Percentiles rank a stretch among this genome's conserved stretches.
phyloP scores from a whole-genome alignment of 2,113 vertebrate genomes.

The Siniperca chuatsi region DNA sequence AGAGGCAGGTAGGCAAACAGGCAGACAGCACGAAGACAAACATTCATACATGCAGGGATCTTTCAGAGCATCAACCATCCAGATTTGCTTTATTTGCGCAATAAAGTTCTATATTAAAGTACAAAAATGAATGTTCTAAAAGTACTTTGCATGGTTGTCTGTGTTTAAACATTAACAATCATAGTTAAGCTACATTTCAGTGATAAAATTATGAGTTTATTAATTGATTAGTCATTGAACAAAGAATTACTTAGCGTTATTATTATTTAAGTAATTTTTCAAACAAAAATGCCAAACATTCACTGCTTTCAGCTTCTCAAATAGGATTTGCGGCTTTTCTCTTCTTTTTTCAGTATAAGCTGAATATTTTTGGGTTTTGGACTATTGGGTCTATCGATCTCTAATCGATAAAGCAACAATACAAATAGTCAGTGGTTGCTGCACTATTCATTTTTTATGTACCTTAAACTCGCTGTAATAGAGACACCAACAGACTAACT shows the following conservation, averaged over 20 bases:
- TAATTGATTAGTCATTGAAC: not conserved
- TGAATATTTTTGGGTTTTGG: not conserved
- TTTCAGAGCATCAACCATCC: not conserved
- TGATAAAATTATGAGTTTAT: not conserved
- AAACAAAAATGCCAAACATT: not conserved
- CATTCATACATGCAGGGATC: not conserved
- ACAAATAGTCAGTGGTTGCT: not conserved
- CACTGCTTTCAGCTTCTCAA: not conserved
- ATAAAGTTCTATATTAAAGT: not conserved
- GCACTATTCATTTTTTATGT: not conserved
- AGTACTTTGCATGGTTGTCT: not conserved
- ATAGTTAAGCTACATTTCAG: not conserved
- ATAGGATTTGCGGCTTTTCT: not conserved
- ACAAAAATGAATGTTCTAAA: not conserved
- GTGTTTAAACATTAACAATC: not conserved
- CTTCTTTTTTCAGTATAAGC: not conserved
- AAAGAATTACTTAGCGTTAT: no score
- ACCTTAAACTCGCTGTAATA: not conserved
- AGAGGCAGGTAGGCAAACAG: slow-evolving; percentile 7
- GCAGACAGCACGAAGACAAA: not conserved
- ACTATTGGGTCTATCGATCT: not conserved
- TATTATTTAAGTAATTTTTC: not conserved
- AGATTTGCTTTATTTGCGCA: not conserved
- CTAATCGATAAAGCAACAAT: not conserved
- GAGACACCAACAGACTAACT: not conserved